Evolutionary conservation across 2,797 vertebrate species (phyloP).

Genomic region (Lacerta viridis): DNA sequence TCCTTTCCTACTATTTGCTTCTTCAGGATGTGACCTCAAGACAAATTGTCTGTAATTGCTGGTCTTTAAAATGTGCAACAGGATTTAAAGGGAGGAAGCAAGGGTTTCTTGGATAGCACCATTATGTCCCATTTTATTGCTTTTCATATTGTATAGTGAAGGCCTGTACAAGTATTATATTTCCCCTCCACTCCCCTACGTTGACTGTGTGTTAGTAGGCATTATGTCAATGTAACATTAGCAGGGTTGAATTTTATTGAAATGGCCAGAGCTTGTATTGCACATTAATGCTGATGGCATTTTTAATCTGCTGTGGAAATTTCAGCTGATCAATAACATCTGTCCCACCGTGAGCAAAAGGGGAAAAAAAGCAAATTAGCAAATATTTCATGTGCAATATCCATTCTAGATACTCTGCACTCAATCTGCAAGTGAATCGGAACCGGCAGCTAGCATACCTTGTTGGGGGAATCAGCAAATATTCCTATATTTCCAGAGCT

Average conservation of each 20-base stretch:
- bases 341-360: not conserved
- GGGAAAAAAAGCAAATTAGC: not conserved
- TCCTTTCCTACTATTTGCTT: constrained; percentile 29
- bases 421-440: not conserved
- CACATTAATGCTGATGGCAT: constrained; percentile 11
- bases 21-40: constrained; percentile 36
- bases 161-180: constrained; percentile 33
- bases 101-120: constrained; percentile 10
- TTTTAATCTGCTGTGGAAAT: not conserved
- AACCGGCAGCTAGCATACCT: not conserved
- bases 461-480: constrained; percentile 8
- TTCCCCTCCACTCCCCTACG: constrained; percentile 17
- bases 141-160: constrained; percentile 44
- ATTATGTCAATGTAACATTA: constrained; percentile 30
- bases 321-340: not conserved
- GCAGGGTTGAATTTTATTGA: constrained; percentile 16
- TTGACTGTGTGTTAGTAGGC: constrained; percentile 17
- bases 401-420: constrained; percentile 11
- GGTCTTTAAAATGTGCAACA: constrained; percentile 43
- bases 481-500: constrained; percentile 25
- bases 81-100: constrained; percentile 47
- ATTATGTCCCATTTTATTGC: constrained; percentile 40
- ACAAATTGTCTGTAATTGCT: constrained; percentile 46
- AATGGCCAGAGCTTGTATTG: constrained; percentile 43
- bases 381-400: constrained; percentile 21